These are phyloP conservation scores for Macrophya alboannulata DNA, from an alignment of 2,888 invertebrate species.

Conservation along the genomic window DNA sequence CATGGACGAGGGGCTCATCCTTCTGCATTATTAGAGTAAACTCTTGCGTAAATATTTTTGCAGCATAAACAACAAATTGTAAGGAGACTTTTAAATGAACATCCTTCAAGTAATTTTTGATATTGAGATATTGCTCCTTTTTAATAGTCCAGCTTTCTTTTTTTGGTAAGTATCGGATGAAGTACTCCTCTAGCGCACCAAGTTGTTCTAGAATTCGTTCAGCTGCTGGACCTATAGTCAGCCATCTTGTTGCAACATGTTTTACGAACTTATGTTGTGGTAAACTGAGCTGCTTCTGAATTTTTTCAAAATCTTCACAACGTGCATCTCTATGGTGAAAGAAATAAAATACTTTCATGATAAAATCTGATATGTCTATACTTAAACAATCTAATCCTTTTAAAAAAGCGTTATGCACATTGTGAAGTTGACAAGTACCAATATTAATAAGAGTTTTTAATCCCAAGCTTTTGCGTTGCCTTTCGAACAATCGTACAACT, in stretches of 20 bases:
- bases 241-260: neutral
- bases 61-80: conserved; percentile 20
- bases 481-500: conserved; percentile 53
- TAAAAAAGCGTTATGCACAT: conserved; percentile 58
- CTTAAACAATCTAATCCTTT: conserved; percentile 55
- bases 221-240: neutral
- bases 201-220: neutral
- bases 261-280: neutral
- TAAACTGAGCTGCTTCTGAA: neutral
- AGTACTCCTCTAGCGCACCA: neutral
- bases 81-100: neutral
- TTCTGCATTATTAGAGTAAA: conserved; percentile 59
- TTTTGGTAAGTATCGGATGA: neutral
- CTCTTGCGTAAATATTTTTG: conserved; percentile 52
- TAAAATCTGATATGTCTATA: conserved; percentile 51
- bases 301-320: neutral
- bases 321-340: conserved; percentile 24
- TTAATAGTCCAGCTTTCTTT: neutral
- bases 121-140: conserved; percentile 32
- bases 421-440: conserved; percentile 59
- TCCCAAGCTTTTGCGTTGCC: conserved; percentile 26
- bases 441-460: conserved; percentile 32
- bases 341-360: conserved; percentile 53
- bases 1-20: conserved; percentile 61
- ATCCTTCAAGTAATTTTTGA: conserved; percentile 47